Percentiles rank a stretch among this genome's conserved stretches.
Evolutionary conservation across 2,888 invertebrate genomes (phyloP).

Genomic region (Exocentrus adspersus): DNA sequence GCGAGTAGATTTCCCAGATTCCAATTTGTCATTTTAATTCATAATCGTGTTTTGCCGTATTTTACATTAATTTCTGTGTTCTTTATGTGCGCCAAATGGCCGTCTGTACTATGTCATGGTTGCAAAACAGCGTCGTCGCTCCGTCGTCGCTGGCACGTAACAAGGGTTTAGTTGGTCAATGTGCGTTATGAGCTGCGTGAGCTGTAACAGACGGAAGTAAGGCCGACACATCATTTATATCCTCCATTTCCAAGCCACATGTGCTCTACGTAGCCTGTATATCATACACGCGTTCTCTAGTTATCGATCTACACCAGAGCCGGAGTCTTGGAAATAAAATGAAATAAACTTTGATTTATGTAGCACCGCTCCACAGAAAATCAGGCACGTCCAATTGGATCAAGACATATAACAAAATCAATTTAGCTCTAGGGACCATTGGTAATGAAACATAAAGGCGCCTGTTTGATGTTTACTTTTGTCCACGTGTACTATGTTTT

Average conservation of each 20-base stretch:
- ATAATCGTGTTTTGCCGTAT: slow-evolving; percentile 25
- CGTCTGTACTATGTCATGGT: slow-evolving; percentile 39
- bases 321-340: slow-evolving; percentile 21
- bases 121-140: slow-evolving; percentile 38
- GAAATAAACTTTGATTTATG: slow-evolving; percentile 6
- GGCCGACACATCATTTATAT: slow-evolving; percentile 54
- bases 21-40: slow-evolving; percentile 26
- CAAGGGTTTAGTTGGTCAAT: slow-evolving; percentile 50
- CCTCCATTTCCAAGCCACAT: slow-evolving; percentile 49
- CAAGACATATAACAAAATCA: not conserved
- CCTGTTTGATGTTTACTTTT: not conserved
- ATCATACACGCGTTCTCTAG: slow-evolving; percentile 42
- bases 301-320: slow-evolving; percentile 18
- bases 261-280: slow-evolving; percentile 46
- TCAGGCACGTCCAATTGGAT: slow-evolving; percentile 1
- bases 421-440: not conserved
- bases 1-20: slow-evolving; percentile 9
- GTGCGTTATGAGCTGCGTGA: slow-evolving; percentile 51
- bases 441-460: not conserved
- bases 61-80: slow-evolving; percentile 31
- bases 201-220: slow-evolving; percentile 51
- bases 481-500: no score
- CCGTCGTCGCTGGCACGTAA: slow-evolving; percentile 40
- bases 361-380: not conserved
- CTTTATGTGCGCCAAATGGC: slow-evolving; percentile 28